Base-by-base conservation (phyloP, 2,797 vertebrate genomes). In the Anguilla marmorata region DNA sequence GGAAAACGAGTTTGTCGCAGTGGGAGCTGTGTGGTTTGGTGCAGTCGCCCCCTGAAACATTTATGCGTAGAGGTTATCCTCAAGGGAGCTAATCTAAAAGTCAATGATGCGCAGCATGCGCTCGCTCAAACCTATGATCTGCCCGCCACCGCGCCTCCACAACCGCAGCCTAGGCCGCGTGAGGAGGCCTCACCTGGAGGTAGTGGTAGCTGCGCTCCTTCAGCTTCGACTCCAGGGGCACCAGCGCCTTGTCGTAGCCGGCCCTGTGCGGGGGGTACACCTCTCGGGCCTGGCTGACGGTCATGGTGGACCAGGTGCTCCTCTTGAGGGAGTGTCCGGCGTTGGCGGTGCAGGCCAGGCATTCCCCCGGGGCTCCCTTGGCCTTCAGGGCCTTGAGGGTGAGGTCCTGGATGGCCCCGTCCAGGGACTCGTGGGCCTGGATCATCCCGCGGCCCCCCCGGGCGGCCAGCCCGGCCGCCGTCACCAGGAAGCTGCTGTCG, bases 221-320 rank as follows among this genome's bases (percentile, higher is more conserved):
- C 94, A 98, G 94, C 94, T 97, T 97, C 94, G 94, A 94, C 90
- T 99, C 98, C 88, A 98, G 92, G 85, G 98, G 97, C 93, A 98
- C 97, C 90, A 99, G 95, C 58, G 98, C 97, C 93, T 99, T 99
- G 90, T 98, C 97, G 2, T 97, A 97, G n/a, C 79, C 87, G 58
- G 95, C 93, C 69, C 96, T 94, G 27, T 95, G 92, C 0, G 96
- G 94, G 85, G 97, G 97, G 93, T 98, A 99, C 89, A 97, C 98
- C 94, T 99, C 98, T 86, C 98, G 96, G 72, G 98, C 98, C 94
- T 99, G 99, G 96, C 97, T 99, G 92, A 99, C 99, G 0, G 98
- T 99, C 98, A 99, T 99, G 92, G 99, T 97, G 87, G 98, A 99
- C 99, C 99, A 99, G 87, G 98, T 98, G 85, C 98, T 98, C 92